A percentile compares a stretch with the other conserved stretches of the same genome.
Conservation (phyloP, 2,113 vertebrate genomes). For the Chloroceryle aenea region DNA sequence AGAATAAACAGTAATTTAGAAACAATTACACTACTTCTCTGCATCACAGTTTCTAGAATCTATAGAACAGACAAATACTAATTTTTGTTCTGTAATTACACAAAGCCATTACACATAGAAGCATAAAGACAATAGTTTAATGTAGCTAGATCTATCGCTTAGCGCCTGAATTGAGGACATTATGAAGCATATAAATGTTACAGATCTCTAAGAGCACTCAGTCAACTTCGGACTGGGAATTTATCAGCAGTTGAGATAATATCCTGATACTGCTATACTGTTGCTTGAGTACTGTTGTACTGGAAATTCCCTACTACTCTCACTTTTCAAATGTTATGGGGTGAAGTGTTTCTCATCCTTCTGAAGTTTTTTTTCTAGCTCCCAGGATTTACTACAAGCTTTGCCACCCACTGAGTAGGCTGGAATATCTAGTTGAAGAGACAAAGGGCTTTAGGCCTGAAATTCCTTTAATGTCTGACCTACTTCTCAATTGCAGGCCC, state of each 20-base stretch:
- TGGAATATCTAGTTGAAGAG: background rate
- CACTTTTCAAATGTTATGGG: background rate
- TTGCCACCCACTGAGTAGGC: background rate
- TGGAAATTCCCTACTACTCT: background rate
- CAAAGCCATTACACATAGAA: background rate
- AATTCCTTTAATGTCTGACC: background rate
- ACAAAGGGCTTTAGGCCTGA: background rate
- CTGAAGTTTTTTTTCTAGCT: background rate
- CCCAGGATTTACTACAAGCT: background rate
- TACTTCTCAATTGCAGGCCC: background rate
- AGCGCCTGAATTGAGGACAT: background rate
- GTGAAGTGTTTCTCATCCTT: background rate
- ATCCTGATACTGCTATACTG: background rate
- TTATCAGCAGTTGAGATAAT: background rate
- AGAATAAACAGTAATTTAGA: background rate
- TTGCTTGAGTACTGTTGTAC: background rate
- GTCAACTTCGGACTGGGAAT: background rate
- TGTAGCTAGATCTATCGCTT: background rate
- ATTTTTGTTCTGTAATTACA: background rate
- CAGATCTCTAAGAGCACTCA: background rate
- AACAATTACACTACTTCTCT: background rate
- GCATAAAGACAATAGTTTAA: background rate
- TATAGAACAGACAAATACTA: background rate
- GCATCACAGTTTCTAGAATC: background rate
- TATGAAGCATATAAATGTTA: background rate